Evolutionary conservation across 2,797 vertebrate genomes (phyloP).

Genomic region (Danio tinwini): DNA sequence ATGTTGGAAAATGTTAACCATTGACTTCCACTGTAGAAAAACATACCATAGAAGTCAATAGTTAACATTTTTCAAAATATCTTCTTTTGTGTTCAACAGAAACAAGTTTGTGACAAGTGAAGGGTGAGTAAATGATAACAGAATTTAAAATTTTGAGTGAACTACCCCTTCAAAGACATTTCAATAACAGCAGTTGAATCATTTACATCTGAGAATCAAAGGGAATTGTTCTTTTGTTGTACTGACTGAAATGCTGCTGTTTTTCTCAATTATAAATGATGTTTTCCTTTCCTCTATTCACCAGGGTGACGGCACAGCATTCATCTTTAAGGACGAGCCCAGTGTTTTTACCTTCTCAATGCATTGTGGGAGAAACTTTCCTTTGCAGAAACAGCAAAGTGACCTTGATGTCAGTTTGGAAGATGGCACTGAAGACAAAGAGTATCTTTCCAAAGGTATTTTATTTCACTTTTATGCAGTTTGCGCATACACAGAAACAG

Average conservation of each 20-base stretch:
- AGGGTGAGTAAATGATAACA: too few species aligned
- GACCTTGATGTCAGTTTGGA: constrained; percentile 72
- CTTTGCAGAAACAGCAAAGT: constrained; percentile 71
- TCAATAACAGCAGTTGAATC: neutral
- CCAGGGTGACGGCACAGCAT: constrained; percentile 74
- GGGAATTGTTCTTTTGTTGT: neutral
- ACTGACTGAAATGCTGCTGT: neutral
- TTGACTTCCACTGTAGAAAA: too few species aligned
- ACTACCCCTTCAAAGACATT: too few species aligned
- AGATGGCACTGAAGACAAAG: constrained; percentile 66
- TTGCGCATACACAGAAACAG: neutral
- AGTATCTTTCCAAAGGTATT: constrained; percentile 67
- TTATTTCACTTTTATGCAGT: neutral
- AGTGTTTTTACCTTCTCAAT: constrained; percentile 72
- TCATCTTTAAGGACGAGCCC: constrained; percentile 73
- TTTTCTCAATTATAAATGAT: constrained; percentile 1
- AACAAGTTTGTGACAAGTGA: too few species aligned
- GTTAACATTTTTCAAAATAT: too few species aligned
- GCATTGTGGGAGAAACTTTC: constrained; percentile 76
- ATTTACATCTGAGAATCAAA: neutral
- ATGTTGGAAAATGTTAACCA: too few species aligned
- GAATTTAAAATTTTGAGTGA: too few species aligned
- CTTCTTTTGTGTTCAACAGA: too few species aligned
- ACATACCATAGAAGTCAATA: too few species aligned
- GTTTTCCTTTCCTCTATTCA: constrained; percentile 4